These are phyloP conservation scores for Bucorvus abyssinicus DNA, from an alignment of 2,797 vertebrate species.

Conservation along the genomic window DNA sequence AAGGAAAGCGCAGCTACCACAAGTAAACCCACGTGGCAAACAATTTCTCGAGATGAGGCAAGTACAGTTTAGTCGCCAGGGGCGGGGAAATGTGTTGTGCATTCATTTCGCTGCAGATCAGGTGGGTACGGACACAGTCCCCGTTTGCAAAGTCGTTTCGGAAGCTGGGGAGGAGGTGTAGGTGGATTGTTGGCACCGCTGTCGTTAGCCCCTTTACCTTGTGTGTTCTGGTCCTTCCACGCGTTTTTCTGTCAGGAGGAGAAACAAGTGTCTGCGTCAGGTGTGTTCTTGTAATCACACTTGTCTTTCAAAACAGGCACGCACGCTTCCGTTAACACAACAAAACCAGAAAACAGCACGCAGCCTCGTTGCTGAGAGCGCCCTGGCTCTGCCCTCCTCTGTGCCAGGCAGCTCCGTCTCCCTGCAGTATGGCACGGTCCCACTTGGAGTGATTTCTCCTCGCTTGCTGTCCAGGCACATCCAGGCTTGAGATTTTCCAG, in stretches of 20 bases:
- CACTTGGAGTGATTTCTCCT: not conserved
- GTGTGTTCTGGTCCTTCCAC: not conserved
- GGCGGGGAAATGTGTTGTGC: not conserved
- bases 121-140: not conserved
- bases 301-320: not conserved
- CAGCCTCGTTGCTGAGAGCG: not conserved
- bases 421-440: not conserved
- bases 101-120: not conserved
- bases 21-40: not conserved
- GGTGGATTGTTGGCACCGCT: not conserved
- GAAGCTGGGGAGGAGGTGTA: not conserved
- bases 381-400: not conserved
- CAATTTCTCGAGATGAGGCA: not conserved
- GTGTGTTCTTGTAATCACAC: not conserved
- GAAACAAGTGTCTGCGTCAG: not conserved
- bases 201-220: not conserved
- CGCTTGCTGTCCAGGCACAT: not conserved
- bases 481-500: not conserved
- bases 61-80: not conserved
- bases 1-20: not conserved
- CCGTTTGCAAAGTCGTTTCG: not conserved
- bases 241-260: not conserved
- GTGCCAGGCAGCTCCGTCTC: not conserved
- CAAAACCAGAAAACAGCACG: not conserved
- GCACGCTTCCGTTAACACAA: not conserved